A percentile compares a stretch with the other conserved stretches of the same genome.
These are phyloP conservation scores for Phenganax subtilis DNA, from an alignment of 92 coral and sea anemone genomes.

Conservation along the genomic window DNA sequence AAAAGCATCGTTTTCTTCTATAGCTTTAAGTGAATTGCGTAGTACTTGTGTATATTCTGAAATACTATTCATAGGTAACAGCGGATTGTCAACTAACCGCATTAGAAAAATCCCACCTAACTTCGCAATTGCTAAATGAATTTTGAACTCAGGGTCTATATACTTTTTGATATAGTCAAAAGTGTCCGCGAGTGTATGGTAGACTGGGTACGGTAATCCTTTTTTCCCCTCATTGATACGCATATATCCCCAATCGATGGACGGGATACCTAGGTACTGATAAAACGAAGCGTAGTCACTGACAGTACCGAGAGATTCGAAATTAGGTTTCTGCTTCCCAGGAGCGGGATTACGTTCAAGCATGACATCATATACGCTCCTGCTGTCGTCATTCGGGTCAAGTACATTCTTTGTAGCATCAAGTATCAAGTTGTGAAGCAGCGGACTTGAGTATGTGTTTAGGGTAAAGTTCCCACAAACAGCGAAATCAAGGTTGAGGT, in stretches of 20 bases:
- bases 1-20: constrained; percentile 10
- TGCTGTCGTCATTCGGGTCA: constrained; percentile 54
- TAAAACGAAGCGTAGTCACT: constrained; percentile 81
- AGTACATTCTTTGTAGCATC: constrained; percentile 62
- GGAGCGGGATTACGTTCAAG: constrained; percentile 60
- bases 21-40: constrained; percentile 7
- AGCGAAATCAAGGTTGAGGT: constrained; percentile 83
- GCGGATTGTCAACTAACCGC: constrained; percentile 53
- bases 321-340: constrained; percentile 23
- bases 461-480: constrained; percentile 78
- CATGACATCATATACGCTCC: constrained; percentile 84
- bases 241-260: constrained; percentile 82
- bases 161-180: constrained; percentile 75
- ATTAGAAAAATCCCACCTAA: constrained; percentile 59
- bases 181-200: constrained; percentile 72
- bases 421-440: constrained; percentile 65
- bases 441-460: constrained; percentile 75
- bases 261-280: constrained; percentile 75
- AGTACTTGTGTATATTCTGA: constrained; percentile 51
- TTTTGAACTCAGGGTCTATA: constrained; percentile 79
- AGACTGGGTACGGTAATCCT: constrained; percentile 73
- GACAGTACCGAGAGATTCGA: constrained; percentile 62
- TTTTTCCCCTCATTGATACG: constrained; percentile 60
- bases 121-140: constrained; percentile 77
- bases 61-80: constrained; percentile 69